Evolutionary conservation across 2,888 invertebrate species (phyloP), one percentile per base, ranked within the genome.

Genomic region (Scaptodrosophila latifasciaeformis): DNA sequence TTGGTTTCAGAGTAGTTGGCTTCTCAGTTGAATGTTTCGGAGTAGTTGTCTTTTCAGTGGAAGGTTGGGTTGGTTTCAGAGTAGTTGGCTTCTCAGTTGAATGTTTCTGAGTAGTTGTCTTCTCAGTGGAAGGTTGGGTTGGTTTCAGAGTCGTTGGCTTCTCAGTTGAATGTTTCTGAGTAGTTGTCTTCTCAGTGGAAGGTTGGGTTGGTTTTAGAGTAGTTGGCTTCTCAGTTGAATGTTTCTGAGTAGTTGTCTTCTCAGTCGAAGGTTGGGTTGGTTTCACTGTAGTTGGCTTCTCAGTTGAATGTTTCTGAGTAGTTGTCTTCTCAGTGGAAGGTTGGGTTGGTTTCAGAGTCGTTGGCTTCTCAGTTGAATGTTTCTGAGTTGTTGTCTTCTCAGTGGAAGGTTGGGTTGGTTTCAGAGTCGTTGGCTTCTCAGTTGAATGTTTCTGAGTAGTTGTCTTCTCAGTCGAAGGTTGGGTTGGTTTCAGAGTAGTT

Each of bases 91-190:
- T 30, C n/a, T n/a, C n/a, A 31, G 31, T 31, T 1, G n/a, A n/a
- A n/a, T n/a, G n/a, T 10, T 31, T 31, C n/a, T n/a, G 3, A 1
- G 31, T 30, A 6, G 30, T 30, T 30, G 30, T 30, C 2, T 10
- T 10, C n/a, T 30, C n/a, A 0, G 31, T 10, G 1, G 29, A 50
- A 2, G 18, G 4, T 0, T 2, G 12, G 3, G 49, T 57, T 9
- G 54, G 34, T 4, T 29, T 53, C 0, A 10, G 1, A 1, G 57
- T 48, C 21, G 42, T 34, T 29, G 50, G 35, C 5, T 42, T 47
- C 2, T 3, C 4, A n/a, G 53, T 57, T 12, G 58, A 48, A 0
- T 42, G 34, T 6, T 10, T 27, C 0, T n/a, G 15, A 0, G 37
- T 39, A 0, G 21, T 50, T 6, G 13, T 30, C n/a, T n/a, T n/a